Base-by-base conservation (phyloP, 2,113 vertebrate genomes). In the Antechinus flavipes region DNA sequence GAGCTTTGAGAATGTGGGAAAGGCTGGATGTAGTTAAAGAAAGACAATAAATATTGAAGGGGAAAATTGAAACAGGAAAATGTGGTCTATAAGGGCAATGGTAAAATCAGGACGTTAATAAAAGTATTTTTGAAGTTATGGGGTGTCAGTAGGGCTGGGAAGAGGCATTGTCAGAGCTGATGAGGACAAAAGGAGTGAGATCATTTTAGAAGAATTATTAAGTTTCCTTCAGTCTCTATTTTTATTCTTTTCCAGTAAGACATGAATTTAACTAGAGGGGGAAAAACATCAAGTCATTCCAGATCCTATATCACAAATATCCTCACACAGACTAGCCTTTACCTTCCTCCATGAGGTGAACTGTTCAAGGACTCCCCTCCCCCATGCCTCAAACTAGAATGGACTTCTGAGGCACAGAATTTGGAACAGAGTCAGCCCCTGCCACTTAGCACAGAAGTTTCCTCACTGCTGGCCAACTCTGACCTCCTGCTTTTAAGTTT, bases 401-500 rank as follows among this genome's bases (percentile, higher is more conserved):
- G 46, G 84, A 5, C 50, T 92, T 89, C 93, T 91, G 25, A 93
- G 47, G 10, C 76, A 0, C 1, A 89, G 96, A 96, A 61, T 47
- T 76, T 92, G 90, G 90, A 95, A 94, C 14, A 89, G 46, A 91
- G 49, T 84, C 68, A 84, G 68, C 35, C 52, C 14, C 42, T 54
- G 54, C 91, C 95, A 91, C 94, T 96, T 96, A 97, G 76, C 93
- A 50, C 93, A 5, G 90, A 93, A 93, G 16, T 94, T 96, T 95
- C 96, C 94, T 97, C 95, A 94, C 93, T 96, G 84, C 93, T 96
- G 97, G 97, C 97, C 97, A 97, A 97, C 96, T 96, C 92, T 96
- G 95, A 98, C 97, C 98, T 98, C 96, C 95, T 98, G 96, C 97
- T 98, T 97, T 95, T 95, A 98, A 97, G 95, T 97, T 97, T 97